Evolutionary conservation across 2,888 invertebrate genomes (phyloP).

Genomic region (Tenthredo scrophulariae): DNA sequence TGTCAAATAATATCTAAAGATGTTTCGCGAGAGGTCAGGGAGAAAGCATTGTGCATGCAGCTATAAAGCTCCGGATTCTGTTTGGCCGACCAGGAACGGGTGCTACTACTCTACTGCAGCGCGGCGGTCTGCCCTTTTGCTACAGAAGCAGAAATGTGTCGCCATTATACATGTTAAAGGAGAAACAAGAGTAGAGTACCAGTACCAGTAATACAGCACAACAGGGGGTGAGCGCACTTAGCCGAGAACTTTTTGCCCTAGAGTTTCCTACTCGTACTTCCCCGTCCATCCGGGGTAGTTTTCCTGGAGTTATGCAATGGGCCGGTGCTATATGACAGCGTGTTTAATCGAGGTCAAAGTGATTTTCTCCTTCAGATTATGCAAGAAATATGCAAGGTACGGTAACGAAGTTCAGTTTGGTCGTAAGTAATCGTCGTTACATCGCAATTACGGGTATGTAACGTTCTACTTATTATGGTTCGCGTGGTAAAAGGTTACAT

Average conservation of each 20-base stretch:
- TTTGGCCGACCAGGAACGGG: background rate
- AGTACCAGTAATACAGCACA: background rate
- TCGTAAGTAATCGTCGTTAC: slow-evolving; percentile 8
- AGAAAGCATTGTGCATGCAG: background rate
- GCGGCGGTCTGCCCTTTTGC: background rate
- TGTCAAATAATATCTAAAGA: background rate
- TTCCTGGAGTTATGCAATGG: slow-evolving; percentile 17
- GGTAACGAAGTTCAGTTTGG: background rate
- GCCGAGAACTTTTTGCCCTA: background rate
- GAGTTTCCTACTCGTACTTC: background rate
- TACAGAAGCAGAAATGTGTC: background rate
- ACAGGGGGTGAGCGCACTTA: slow-evolving; percentile 6
- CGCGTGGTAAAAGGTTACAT: background rate
- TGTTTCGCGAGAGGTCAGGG: background rate
- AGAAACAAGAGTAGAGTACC: slow-evolving; percentile 12
- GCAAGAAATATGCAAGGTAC: background rate
- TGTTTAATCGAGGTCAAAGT: slow-evolving; percentile 48
- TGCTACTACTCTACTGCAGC: background rate
- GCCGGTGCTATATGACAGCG: background rate
- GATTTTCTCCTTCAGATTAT: background rate
- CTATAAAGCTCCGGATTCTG: background rate
- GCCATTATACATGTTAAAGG: background rate
- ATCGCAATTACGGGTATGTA: slow-evolving; percentile 4
- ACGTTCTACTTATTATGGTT: background rate
- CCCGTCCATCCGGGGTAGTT: background rate